Percentiles rank a stretch among this genome's conserved stretches.
Conservation (phyloP, 2,888 invertebrate species). For the Myopa tessellatipennis region DNA sequence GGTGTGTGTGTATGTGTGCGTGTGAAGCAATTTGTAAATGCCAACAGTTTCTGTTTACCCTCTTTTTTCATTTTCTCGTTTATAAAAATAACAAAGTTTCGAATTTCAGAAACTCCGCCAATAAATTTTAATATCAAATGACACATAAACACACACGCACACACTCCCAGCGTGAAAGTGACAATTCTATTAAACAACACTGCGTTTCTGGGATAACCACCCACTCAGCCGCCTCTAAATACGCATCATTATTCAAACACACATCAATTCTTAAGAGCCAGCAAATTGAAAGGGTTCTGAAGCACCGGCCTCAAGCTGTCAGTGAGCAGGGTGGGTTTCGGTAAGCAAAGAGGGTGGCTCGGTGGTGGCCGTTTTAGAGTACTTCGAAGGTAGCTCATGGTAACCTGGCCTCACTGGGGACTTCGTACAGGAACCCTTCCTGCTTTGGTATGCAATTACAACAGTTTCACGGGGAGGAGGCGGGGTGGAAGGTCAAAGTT, state of each 20-base stretch:
- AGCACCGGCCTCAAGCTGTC: not conserved
- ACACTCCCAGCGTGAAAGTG: not conserved
- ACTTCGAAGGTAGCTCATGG: no score
- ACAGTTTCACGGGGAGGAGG: not conserved
- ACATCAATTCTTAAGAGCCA: not conserved
- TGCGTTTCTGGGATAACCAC: not conserved
- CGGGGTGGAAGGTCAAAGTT: not conserved
- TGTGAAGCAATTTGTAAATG: conserved; percentile 25
- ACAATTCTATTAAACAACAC: conserved; percentile 17
- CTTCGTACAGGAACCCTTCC: not conserved
- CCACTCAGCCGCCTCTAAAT: not conserved
- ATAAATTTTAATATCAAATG: conserved; percentile 19
- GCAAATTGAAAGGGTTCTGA: not conserved
- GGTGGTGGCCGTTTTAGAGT: no score
- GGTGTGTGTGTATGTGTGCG: not conserved
- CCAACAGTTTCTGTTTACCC: conserved; percentile 1
- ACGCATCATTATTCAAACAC: not conserved
- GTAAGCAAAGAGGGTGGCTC: no score
- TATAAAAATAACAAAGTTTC: conserved; percentile 13
- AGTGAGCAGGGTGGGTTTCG: not conserved
- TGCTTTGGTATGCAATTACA: conserved; percentile 16
- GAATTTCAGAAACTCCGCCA: conserved; percentile 4
- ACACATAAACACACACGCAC: not conserved
- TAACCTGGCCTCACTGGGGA: no score
- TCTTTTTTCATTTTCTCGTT: not conserved